These are phyloP conservation scores for Petrophora chlorosata DNA, from an alignment of 2,888 invertebrate species.

Conservation along the genomic window DNA sequence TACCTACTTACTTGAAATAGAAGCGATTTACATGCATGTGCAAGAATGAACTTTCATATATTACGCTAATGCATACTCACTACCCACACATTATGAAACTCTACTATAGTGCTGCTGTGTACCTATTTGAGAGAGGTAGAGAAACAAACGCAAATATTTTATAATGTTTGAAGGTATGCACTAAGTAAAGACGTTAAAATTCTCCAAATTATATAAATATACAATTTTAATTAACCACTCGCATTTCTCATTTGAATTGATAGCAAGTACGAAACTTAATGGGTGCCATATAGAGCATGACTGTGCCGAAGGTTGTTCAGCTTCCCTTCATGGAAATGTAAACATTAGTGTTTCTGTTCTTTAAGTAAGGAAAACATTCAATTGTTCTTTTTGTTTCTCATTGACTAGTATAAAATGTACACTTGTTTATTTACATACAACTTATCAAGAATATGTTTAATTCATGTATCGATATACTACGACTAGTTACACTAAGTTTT, in stretches of 20 bases:
- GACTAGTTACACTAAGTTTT: no score
- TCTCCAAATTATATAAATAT: no score
- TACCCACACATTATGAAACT: not conserved
- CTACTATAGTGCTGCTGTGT: no score
- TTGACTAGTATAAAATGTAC: not conserved
- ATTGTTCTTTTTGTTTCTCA: not conserved
- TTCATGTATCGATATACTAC: no score
- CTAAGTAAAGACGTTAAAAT: no score
- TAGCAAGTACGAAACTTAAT: slow-evolving; percentile 15
- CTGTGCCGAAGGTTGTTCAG: slow-evolving; percentile 51
- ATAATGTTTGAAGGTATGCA: no score
- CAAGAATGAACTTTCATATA: not conserved
- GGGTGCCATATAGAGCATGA: slow-evolving; percentile 49
- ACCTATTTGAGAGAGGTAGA: no score
- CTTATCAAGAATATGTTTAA: not conserved
- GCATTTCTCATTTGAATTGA: slow-evolving; percentile 7
- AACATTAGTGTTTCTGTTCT: slow-evolving; percentile 24
- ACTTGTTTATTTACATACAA: not conserved
- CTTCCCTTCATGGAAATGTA: slow-evolving; percentile 44
- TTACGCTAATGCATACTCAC: no score
- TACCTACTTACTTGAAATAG: not conserved
- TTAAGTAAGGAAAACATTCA: slow-evolving; percentile 2
- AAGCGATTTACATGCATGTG: not conserved
- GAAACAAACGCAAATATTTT: no score
- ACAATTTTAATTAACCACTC: no score